Percentiles rank a stretch among this genome's conserved stretches.
These are phyloP conservation scores for Epizoanthus fatuus DNA, from an alignment of 92 coral and sea anemone species.

Conservation along the genomic window DNA sequence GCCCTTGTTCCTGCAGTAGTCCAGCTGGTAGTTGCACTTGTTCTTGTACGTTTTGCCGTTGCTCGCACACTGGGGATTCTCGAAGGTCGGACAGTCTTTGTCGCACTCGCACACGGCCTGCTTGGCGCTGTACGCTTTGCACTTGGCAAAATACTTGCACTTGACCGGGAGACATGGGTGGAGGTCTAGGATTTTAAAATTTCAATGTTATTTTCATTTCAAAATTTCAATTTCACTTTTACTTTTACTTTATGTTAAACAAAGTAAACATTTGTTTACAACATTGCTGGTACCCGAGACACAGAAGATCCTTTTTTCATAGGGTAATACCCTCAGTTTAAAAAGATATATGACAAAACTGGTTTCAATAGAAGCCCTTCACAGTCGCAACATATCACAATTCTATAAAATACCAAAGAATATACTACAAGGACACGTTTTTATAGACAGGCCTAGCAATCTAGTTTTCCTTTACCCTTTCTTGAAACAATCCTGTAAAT, in stretches of 20 bases:
- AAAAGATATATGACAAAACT: no score
- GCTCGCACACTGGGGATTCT: conserved; percentile 57
- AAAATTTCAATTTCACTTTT: background rate
- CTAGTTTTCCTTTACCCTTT: no score
- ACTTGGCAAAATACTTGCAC: conserved; percentile 59
- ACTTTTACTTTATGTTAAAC: background rate
- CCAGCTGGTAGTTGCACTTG: conserved; percentile 22
- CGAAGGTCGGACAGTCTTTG: conserved; percentile 64
- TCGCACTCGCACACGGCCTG: conserved; percentile 72
- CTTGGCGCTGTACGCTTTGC: conserved; percentile 68
- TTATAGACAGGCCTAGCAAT: no score
- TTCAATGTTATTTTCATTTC: background rate
- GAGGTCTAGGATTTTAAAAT: conserved; percentile 29
- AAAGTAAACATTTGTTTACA: background rate
- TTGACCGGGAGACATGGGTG: conserved; percentile 71
- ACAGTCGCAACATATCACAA: no score
- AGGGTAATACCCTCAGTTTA: no score
- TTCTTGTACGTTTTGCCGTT: conserved; percentile 63
- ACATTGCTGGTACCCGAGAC: no score
- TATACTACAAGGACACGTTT: no score
- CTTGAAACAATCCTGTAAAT: background rate
- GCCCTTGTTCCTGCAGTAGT: conserved; percentile 46
- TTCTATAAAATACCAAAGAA: no score
- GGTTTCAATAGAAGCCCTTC: no score
- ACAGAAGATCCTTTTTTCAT: no score